Base-by-base conservation (phyloP, 1,140 invertebrate species). In the Subanguina moxae region DNA sequence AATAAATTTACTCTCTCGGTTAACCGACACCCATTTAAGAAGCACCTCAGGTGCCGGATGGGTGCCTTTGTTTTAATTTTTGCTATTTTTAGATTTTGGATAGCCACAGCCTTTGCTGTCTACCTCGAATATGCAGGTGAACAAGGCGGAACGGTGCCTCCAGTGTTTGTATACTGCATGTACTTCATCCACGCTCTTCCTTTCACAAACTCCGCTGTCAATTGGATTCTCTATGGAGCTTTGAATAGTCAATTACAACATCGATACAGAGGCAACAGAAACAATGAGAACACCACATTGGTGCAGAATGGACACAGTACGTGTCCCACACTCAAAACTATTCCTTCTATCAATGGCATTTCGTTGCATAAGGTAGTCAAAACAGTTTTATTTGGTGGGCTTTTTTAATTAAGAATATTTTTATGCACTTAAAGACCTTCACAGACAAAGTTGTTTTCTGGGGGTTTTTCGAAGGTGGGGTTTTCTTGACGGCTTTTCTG, bases 201-300 rank as follows among this genome's bases (percentile, higher is more conserved):
- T 0, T 81, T 82, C 72, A 82, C 78, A 15, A 81, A 81, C 68
- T 82, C 78, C 8, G 78, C 79, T 7, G 67, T 81, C 15, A 81
- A 81, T 65, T 81, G 80, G 80, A 82, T 81, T 61, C 58, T 81
- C 56, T 81, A 81, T 63, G 79, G 78, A 42, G 78, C 78, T 27
- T 59, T 80, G 65, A 80, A 80, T 57, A 70, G 80, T 43, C 78
- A 80, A 70, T 68, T 80, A 17, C 78, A 80, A 67, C 78, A 76
- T 62, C 69, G 73, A 52, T 52, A 52, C 17, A 19, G 48, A 52
- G 48, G 48, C 48, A 21, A 19, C 48, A 19, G 48, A 25, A 52
- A 3, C 15, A 52, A 52, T 52, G 48, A 52, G 17, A 61, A 61
- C 28, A 61, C 58, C 8, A 61, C 58, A 21, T 61, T 61, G 27